Percentiles rank a stretch among this genome's conserved stretches.
phyloP scores from a whole-genome alignment of 2,888 invertebrate species.

The Phorcus lineatus region DNA sequence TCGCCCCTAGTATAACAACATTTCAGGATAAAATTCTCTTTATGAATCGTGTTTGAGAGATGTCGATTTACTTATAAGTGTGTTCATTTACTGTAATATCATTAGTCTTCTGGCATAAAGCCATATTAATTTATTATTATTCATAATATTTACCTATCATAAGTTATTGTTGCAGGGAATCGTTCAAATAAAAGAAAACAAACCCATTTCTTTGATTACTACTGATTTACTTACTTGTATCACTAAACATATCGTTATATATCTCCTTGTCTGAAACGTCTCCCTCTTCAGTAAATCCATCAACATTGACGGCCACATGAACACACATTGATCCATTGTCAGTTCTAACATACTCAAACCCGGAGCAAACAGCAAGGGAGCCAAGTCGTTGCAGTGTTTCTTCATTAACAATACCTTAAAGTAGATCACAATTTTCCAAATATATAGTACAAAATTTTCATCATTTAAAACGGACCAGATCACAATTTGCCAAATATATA shows the following conservation, averaged over 20 bases:
- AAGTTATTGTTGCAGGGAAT: too few species aligned
- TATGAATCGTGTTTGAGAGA: too few species aligned
- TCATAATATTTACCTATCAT: too few species aligned
- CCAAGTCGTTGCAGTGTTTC: neutral
- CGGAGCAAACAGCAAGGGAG: conserved; percentile 27
- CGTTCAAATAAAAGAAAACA: too few species aligned
- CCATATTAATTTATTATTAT: too few species aligned
- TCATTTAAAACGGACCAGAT: neutral
- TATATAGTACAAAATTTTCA: neutral
- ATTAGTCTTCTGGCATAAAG: too few species aligned
- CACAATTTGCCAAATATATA: neutral
- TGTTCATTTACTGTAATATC: too few species aligned
- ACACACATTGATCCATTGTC: neutral
- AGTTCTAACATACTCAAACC: conserved; percentile 24
- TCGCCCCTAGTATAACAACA: too few species aligned
- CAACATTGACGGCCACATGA: neutral
- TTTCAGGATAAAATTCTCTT: too few species aligned
- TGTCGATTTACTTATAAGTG: too few species aligned
- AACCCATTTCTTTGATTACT: too few species aligned
- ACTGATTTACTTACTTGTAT: neutral
- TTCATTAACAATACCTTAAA: neutral
- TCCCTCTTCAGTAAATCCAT: neutral
- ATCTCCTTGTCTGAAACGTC: neutral
- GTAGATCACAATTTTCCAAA: neutral
- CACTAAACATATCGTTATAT: neutral